Base-by-base conservation (phyloP, 2,888 invertebrate genomes). In the Mycalesis mineus region DNA sequence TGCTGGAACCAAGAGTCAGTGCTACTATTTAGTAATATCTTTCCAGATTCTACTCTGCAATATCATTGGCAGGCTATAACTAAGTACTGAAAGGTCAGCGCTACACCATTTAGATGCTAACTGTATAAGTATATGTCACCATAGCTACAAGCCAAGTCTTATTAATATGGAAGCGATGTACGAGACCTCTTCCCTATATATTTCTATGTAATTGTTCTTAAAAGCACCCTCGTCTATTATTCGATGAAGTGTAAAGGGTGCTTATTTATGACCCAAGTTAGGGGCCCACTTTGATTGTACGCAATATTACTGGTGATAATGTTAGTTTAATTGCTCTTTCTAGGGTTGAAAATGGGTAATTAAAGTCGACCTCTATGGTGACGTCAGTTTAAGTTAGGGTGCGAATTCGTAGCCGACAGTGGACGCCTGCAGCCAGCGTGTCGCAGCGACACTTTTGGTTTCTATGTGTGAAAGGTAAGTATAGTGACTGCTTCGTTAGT, bases 161-260 rank as follows among this genome's bases (percentile, higher is more conserved):
- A 3, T 14, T 28, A 44, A 13, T 11, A 36, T 36, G 11, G 36
- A 36, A 29, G 9, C 45, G 8, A 29, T 50, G 28, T 41, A 51
- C 0, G 51, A 14, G 40, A 45, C 45, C 45, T 45, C 45, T 45
- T 45, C 14, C 29, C 29, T 31, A 52, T 22, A 52, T 52, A 44
- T 52, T 42, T 42, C 42, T 28, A 36, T 84, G 62, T 66, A 84
- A 87, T 85, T 86, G 84, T 86, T 76, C 76, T 73, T 62, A 69
- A 75, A 69, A 74, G 74, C 61, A 71, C 78, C 81, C 82, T 77
- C 74, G 77, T 75, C 76, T 74, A 78, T 78, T 80, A 83, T 82
- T 80, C 78, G 78, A 84, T 84, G 82, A 85, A 82, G 82, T 84
- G 84, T 80, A 77, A 82, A 83, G 82, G 80, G 77, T 70, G 68